Percentiles rank a stretch among this genome's conserved stretches.
Evolutionary conservation across 2,797 vertebrate genomes (phyloP).

Genomic region (Pipistrellus nathusii): DNA sequence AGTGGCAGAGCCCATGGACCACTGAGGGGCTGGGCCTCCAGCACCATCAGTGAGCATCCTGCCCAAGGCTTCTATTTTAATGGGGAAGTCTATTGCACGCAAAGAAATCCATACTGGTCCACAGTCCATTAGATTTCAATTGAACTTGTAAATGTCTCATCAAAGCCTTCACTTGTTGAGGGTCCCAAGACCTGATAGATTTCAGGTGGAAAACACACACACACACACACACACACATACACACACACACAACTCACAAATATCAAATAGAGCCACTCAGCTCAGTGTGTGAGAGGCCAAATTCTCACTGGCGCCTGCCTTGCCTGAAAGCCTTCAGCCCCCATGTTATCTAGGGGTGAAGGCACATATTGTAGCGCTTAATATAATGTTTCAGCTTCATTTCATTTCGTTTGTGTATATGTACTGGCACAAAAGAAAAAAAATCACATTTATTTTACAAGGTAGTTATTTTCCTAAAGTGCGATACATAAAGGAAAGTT

Average conservation of each 20-base stretch:
- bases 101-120: neutral
- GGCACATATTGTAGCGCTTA: neutral
- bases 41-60: rapidly evolving
- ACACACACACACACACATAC: neutral
- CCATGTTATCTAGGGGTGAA: neutral
- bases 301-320: neutral
- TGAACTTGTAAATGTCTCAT: neutral
- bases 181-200: neutral
- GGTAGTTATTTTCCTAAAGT: conserved; percentile 69
- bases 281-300: neutral
- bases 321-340: neutral
- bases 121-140: neutral
- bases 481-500: conserved; percentile 66
- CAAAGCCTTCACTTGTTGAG: neutral
- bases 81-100: neutral
- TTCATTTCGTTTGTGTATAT: neutral
- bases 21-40: too few relatives aligned
- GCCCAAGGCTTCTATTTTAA: neutral
- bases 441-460: conserved; percentile 74
- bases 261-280: neutral
- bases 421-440: conserved; percentile 83
- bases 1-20: neutral
- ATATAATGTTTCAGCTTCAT: conserved; percentile 55
- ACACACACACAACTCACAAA: neutral
- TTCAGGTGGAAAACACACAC: neutral